phyloP scores from a whole-genome alignment of 2,797 vertebrate species.

The Pelodytes ibericus region DNA sequence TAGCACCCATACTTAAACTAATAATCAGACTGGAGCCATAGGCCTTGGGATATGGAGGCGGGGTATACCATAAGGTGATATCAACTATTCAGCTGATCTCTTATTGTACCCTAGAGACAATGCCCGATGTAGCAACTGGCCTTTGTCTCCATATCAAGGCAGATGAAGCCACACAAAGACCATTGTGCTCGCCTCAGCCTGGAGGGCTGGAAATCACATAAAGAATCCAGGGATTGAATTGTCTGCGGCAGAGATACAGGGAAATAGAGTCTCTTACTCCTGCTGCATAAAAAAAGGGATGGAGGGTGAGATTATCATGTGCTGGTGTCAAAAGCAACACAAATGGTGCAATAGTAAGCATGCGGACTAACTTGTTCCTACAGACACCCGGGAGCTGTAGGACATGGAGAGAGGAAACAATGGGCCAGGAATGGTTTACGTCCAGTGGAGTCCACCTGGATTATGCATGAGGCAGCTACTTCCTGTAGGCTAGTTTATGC shows the following conservation, averaged over 20 bases:
- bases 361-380: too few relatives aligned
- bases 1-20: too few relatives aligned
- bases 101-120: slow-evolving; percentile 44
- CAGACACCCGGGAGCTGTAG: too few relatives aligned
- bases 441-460: too few relatives aligned
- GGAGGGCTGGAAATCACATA: slow-evolving; percentile 17
- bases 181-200: slow-evolving; percentile 34
- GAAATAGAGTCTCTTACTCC: not conserved
- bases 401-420: too few relatives aligned
- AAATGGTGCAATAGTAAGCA: too few relatives aligned
- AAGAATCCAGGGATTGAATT: slow-evolving; percentile 21
- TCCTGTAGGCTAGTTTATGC: too few relatives aligned
- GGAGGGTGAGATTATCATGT: too few relatives aligned
- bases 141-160: not conserved
- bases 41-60: not conserved
- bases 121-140: slow-evolving; percentile 11
- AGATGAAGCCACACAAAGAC: slow-evolving; percentile 42
- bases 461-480: too few relatives aligned
- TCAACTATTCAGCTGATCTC: slow-evolving; percentile 29
- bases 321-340: too few relatives aligned
- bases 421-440: too few relatives aligned
- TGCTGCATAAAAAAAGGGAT: not conserved
- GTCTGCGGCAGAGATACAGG: slow-evolving; percentile 2
- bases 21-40: too few relatives aligned
- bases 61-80: not conserved